Percentiles rank a stretch among this genome's conserved stretches.
phyloP scores from a whole-genome alignment of 2,113 vertebrate species.

The Edolisoma coerulescens region DNA sequence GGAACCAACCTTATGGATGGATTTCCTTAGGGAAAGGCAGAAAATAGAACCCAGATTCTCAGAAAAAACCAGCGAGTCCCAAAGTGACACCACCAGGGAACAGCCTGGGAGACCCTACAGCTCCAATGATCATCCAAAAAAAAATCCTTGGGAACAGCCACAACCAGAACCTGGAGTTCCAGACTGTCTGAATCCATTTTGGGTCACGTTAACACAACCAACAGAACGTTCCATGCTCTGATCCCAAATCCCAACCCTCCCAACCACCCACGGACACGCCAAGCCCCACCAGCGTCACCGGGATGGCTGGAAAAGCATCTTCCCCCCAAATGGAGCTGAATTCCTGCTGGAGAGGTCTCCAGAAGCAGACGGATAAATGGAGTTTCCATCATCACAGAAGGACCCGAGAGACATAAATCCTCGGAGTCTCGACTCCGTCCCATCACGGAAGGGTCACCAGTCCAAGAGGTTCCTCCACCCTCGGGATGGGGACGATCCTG shows the following conservation, averaged over 20 bases:
- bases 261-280: rapidly evolving
- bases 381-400: rapidly evolving
- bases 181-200: rapidly evolving
- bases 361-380: rapidly evolving
- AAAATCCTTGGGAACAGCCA: neutral
- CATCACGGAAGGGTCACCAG: rapidly evolving
- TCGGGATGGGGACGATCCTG: rapidly evolving
- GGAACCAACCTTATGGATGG: neutral
- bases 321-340: neutral
- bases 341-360: rapidly evolving
- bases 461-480: neutral
- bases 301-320: neutral
- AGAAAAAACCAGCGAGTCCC: neutral
- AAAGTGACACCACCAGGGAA: neutral
- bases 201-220: rapidly evolving
- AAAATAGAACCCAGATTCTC: neutral
- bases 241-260: neutral
- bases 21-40: neutral
- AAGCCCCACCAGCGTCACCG: rapidly evolving
- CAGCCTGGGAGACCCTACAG: neutral
- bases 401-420: rapidly evolving
- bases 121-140: rapidly evolving
- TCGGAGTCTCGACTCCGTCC: rapidly evolving
- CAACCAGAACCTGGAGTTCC: neutral
- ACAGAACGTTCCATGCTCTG: rapidly evolving